Conservation (phyloP, 2,888 invertebrate species). For the Drosophila basisetae region DNA sequence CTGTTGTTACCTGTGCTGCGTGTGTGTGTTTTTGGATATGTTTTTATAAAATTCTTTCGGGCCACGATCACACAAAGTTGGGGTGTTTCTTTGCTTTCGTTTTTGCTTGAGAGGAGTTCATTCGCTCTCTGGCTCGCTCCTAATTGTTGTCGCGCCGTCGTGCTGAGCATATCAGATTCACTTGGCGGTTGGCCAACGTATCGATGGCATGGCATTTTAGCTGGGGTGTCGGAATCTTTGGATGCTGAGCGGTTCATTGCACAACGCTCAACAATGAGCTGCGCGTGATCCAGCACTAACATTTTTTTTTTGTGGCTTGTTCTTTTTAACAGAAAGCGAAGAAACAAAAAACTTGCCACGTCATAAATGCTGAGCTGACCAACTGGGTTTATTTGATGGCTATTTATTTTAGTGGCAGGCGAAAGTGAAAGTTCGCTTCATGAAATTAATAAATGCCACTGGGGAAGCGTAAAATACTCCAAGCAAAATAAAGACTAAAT, state of each 20-base stretch:
- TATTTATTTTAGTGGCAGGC: slow-evolving; percentile 44
- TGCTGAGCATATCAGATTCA: slow-evolving; percentile 67
- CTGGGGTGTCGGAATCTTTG: slow-evolving; percentile 51
- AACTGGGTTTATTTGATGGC: slow-evolving; percentile 47
- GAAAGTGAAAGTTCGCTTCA: slow-evolving; percentile 76
- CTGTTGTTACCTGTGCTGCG: slow-evolving; percentile 32
- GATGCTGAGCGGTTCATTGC: slow-evolving; percentile 35
- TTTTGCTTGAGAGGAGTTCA: slow-evolving; percentile 71
- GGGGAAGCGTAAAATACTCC: slow-evolving; percentile 60
- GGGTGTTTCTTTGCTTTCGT: slow-evolving; percentile 62
- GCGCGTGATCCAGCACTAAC: slow-evolving; percentile 66
- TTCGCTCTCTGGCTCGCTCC: slow-evolving; percentile 20
- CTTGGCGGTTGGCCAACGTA: slow-evolving; percentile 52
- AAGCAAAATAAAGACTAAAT: slow-evolving; percentile 57
- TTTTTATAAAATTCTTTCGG: slow-evolving; percentile 53
- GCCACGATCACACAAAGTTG: slow-evolving; percentile 49
- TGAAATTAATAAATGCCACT: slow-evolving; percentile 79
- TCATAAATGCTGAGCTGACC: slow-evolving; percentile 58
- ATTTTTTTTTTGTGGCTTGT: slow-evolving; percentile 34
- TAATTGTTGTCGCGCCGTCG: slow-evolving; percentile 78
- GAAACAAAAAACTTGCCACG: slow-evolving; percentile 40
- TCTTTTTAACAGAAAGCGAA: slow-evolving; percentile 3
- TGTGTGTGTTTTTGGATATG: slow-evolving; percentile 5
- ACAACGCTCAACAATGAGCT: slow-evolving; percentile 40
- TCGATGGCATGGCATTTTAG: slow-evolving; percentile 40